A percentile compares a stretch with the other conserved stretches of the same genome.
Evolutionary conservation across 35 echinoderm and acorn worm genomes (phyloP).

Genomic region (Ophiothrix spiculata): DNA sequence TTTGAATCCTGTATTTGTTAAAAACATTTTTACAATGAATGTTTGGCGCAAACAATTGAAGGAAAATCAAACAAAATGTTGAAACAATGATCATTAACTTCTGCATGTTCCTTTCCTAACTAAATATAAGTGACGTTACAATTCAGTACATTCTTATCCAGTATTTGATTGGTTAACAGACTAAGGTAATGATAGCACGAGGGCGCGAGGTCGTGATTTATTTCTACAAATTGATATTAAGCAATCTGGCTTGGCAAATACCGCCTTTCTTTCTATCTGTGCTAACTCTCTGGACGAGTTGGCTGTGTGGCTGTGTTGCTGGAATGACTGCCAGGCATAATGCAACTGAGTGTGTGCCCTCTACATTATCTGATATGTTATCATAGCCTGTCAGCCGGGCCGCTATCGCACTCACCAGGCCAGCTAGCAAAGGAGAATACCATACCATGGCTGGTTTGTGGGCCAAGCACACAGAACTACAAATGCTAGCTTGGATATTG

Average conservation of each 20-base stretch:
- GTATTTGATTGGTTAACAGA: no score
- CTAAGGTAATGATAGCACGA: not conserved
- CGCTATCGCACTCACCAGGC: not conserved
- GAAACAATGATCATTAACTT: no score
- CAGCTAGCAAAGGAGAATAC: not conserved
- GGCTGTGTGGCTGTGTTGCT: not conserved
- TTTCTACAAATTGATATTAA: no score
- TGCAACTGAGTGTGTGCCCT: not conserved
- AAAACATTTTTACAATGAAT: no score
- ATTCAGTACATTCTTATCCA: no score
- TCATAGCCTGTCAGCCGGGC: not conserved
- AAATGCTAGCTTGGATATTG: not conserved
- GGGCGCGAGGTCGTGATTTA: not conserved
- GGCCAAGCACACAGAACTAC: not conserved
- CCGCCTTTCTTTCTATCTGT: not conserved
- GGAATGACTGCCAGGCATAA: no score
- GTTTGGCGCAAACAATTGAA: no score
- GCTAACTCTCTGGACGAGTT: not conserved
- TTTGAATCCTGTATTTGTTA: no score
- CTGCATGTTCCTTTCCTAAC: no score
- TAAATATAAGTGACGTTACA: no score
- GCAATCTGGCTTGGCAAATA: not conserved
- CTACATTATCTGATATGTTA: not conserved
- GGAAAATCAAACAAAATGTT: no score
- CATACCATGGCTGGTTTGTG: constrained; percentile 41